Evolutionary conservation across 2,797 vertebrate species (phyloP), one percentile per base, ranked within the genome.

Genomic region (Sandelia bainsii): DNA sequence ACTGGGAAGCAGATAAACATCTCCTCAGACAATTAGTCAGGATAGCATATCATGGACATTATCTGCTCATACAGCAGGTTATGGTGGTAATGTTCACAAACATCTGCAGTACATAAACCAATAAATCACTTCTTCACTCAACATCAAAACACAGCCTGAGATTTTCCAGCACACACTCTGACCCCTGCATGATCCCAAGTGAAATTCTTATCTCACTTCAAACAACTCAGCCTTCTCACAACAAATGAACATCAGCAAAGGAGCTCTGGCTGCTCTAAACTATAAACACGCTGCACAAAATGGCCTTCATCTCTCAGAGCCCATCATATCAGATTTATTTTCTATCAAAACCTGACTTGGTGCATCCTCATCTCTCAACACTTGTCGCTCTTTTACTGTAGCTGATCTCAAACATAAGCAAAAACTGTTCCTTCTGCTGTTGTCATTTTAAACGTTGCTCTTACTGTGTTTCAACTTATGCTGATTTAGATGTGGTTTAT

Each of bases 181-280:
- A 81, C 79, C 78, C 50, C 57, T 29, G 32, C 29, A 9, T 65
- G 76, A 82, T 78, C 75, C 77, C 1, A 20, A 62, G 72, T 34
- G 44, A 75, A 80, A 75, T 54, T 69, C 77, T 77, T 72, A 70
- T 83, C 82, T 81, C 64, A 27, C 29, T 80, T 70, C 85, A 83
- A 87, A 90, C 87, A 88, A 20, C 53, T 62, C 58, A 1, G 62
- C 68, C 64, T 70, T 84, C 82, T 70, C 76, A 71, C 78, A 83
- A 83, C 59, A 82, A 77, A 64, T 67, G 71, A 83, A 78, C 72
- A 80, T 88, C 84, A 89, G 83, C 83, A 89, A 78, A 77, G 71
- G 49, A 81, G 75, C 69, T 27, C 63, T 23, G 74, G 67, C 82
- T 70, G 49, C 81, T 62, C 54, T 48, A 37, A 29, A 34, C 71